Evolutionary conservation across 2,888 invertebrate species (phyloP), one percentile per base, ranked within the genome.

Genomic region (Buathra laborator): DNA sequence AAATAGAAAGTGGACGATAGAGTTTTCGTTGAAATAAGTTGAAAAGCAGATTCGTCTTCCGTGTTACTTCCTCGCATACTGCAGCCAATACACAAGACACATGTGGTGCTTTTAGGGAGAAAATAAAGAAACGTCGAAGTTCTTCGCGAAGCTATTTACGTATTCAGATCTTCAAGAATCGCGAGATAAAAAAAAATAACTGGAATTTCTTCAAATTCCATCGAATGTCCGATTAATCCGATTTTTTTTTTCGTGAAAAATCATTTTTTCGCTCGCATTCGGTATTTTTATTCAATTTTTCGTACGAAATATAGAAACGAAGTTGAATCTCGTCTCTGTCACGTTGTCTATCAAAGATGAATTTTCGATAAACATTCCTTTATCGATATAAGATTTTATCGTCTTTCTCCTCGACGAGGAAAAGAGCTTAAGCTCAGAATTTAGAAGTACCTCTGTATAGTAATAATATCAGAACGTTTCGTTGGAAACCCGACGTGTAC

Each of bases 1-100:
- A 37, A 16, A n/a, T 66, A 51, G 71, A 64, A 71, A 74, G 10
- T 70, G 75, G 76, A 53, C 32, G 12, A 62, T 64, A 19, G 71
- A 75, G 72, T 77, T 77, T 64, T 51, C 32, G 64, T 24, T 59
- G 46, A 37, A 77, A 84, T 74, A 77, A 84, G 72, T 84, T 84
- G 64, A 16, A 68, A 81, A 77, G 53, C 44, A 48, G 66, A 77
- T 80, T 43, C 67, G 56, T 72, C 76, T 77, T 59, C 48, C 24
- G 19, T 53, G 1, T 59, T 12, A 44, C 48, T 29, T 12, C 0
- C 51, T 14, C 51, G 4, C 12, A 51, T 12, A 4, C 4, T 12
- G 16, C 51, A 51, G 51, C 16, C n/a, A 51, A 51, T 16, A 14
- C 51, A 51, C n/a, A 51, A 51, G 37, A 37, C 1, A 37, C 37